Evolutionary conservation across 2,888 invertebrate genomes (phyloP).

Genomic region (Chymomyza fuscimana): DNA sequence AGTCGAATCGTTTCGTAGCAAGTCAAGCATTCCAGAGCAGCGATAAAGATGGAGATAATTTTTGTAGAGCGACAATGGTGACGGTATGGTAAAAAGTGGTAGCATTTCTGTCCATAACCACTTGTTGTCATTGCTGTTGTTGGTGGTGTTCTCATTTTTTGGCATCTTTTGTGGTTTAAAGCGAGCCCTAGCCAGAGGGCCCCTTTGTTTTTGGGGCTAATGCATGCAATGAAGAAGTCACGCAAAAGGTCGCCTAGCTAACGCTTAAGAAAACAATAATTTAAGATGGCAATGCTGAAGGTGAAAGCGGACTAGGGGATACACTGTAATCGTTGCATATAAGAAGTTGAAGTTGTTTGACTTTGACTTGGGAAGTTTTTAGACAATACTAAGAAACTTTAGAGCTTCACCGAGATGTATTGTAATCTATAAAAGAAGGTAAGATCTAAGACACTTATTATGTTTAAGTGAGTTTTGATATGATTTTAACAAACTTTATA

Average conservation of each 20-base stretch:
- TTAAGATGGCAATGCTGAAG: not conserved
- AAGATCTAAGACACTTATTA: too few species aligned
- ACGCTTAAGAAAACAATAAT: not conserved
- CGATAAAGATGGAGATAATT: not conserved
- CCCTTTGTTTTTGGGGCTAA: conserved; percentile 44
- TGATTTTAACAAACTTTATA: too few species aligned
- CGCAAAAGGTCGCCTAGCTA: conserved; percentile 11
- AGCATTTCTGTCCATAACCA: not conserved
- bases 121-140: conserved; percentile 2
- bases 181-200: conserved; percentile 31
- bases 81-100: not conserved
- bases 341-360: too few species aligned
- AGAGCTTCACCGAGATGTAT: too few species aligned
- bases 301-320: not conserved
- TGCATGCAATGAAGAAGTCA: conserved; percentile 16
- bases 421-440: too few species aligned
- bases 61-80: not conserved
- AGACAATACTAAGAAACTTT: too few species aligned
- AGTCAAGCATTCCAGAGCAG: conserved; percentile 3
- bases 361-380: too few species aligned
- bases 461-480: too few species aligned
- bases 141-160: not conserved
- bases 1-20: not conserved
- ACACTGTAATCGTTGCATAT: not conserved
- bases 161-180: not conserved